These are phyloP conservation scores for Baccha elongata DNA, from an alignment of 2,888 invertebrate species.

Conservation along the genomic window DNA sequence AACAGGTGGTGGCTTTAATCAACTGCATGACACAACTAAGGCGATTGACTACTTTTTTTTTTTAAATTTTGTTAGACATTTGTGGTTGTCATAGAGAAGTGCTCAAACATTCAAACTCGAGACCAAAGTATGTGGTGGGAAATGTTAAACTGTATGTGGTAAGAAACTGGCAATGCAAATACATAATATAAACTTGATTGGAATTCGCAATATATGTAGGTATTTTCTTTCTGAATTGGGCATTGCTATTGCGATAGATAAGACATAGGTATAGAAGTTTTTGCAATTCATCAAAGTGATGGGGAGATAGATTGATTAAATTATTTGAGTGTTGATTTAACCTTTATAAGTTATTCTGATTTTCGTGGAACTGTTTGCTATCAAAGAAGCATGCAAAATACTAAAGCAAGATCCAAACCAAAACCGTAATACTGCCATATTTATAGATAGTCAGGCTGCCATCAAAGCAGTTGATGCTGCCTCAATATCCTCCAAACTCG, in stretches of 20 bases:
- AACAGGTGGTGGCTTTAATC: constrained; percentile 56
- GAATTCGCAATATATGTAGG: neutral
- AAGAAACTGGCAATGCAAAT: neutral
- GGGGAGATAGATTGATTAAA: neutral
- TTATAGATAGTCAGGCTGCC: too few relatives aligned
- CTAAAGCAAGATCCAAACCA: too few relatives aligned
- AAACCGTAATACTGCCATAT: too few relatives aligned
- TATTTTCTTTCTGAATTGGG: neutral
- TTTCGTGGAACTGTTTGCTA: too few relatives aligned
- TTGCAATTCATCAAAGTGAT: neutral
- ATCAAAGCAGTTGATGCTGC: too few relatives aligned
- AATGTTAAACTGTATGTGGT: constrained; percentile 2
- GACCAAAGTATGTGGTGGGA: constrained; percentile 3
- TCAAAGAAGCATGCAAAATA: too few relatives aligned
- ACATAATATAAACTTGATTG: constrained; percentile 13
- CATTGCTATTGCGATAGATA: neutral
- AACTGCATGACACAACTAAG: constrained; percentile 52
- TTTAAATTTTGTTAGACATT: neutral
- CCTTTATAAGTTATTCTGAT: too few relatives aligned
- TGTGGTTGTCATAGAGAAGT: neutral
- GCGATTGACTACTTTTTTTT: constrained; percentile 29
- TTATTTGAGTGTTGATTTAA: neutral
- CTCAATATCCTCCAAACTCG: too few relatives aligned
- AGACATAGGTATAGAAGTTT: neutral
- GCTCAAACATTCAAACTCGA: constrained; percentile 3